Conservation (phyloP, 2,797 vertebrate species). For the Caiman crocodilus region DNA sequence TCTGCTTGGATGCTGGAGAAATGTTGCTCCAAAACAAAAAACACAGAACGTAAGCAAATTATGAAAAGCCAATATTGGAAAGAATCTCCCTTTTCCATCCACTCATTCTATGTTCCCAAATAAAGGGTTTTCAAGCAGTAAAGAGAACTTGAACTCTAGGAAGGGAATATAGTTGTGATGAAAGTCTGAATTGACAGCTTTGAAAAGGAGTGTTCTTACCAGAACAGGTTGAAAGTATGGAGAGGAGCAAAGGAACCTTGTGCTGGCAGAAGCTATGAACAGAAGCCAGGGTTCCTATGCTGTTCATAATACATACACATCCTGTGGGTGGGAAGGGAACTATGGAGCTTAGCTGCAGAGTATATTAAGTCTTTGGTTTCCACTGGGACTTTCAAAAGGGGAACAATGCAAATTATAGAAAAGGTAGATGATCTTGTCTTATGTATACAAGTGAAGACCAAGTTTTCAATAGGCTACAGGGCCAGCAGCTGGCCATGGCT, state of each 20-base stretch:
- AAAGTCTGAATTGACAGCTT: not conserved
- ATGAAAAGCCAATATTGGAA: not conserved
- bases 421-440: not conserved
- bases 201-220: not conserved
- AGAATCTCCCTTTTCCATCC: not conserved
- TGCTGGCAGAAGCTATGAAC: no score
- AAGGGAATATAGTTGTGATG: not conserved
- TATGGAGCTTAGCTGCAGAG: not conserved
- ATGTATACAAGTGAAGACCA: not conserved
- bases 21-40: slow-evolving; percentile 13
- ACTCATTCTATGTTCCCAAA: not conserved
- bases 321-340: not conserved
- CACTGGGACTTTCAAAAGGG: not conserved
- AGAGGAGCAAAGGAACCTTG: not conserved
- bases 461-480: not conserved
- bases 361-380: not conserved
- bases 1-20: not conserved
- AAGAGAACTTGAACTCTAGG: not conserved
- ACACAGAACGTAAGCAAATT: not conserved
- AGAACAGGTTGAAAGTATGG: not conserved
- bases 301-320: no score
- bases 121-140: not conserved
- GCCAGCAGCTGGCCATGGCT: not conserved
- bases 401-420: not conserved
- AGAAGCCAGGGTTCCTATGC: no score